These are phyloP conservation scores for Heterodera carotae DNA, from an alignment of 1,140 invertebrate species.

Conservation along the genomic window DNA sequence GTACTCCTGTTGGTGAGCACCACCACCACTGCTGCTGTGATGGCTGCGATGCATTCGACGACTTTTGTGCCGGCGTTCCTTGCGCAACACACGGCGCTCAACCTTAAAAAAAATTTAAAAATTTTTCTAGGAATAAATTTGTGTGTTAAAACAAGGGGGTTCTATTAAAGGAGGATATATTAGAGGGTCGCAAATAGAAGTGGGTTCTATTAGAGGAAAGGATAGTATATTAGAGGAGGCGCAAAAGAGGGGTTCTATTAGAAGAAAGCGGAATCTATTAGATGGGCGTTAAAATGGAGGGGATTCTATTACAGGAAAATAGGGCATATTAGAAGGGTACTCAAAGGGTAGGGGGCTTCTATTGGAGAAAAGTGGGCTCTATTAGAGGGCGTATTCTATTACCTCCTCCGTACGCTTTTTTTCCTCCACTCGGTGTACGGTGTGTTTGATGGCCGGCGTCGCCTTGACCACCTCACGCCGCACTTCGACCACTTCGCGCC, in stretches of 20 bases:
- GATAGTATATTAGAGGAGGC: no score
- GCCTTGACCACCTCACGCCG: slow-evolving; percentile 26
- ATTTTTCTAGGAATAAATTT: background rate
- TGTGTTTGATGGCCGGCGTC: slow-evolving; percentile 56
- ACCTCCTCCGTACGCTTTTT: slow-evolving; percentile 61
- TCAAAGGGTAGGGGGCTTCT: no score
- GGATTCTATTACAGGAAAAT: no score
- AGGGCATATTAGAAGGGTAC: background rate
- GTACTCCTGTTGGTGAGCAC: slow-evolving; percentile 37
- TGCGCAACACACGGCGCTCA: slow-evolving; percentile 52
- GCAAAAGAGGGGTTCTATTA: no score
- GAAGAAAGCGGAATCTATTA: no score
- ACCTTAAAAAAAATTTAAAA: slow-evolving; percentile 19
- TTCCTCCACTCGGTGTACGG: slow-evolving; percentile 61
- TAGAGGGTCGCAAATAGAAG: no score
- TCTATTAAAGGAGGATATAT: no score
- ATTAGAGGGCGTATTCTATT: background rate
- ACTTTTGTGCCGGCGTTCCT: slow-evolving; percentile 55
- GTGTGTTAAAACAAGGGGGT: no score
- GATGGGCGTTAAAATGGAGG: no score
- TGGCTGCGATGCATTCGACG: slow-evolving; percentile 50
- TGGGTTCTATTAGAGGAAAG: no score
- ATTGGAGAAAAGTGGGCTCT: background rate
- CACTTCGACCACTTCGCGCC: slow-evolving; percentile 42
- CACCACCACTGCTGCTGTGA: slow-evolving; percentile 38